phyloP scores from a whole-genome alignment of 2,113 vertebrate genomes.

The Macrotis lagotis region DNA sequence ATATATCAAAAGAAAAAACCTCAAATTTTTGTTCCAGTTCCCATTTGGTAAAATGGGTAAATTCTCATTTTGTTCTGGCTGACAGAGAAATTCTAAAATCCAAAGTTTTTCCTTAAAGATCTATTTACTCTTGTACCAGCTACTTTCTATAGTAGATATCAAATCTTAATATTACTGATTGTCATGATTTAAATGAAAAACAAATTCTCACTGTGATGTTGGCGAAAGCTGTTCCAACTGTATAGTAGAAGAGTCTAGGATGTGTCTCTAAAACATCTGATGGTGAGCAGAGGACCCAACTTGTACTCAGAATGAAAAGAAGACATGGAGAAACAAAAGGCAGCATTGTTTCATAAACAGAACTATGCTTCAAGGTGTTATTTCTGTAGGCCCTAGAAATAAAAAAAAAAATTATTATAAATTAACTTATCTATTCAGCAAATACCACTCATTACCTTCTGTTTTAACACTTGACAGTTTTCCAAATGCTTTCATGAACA shows the following conservation, averaged over 20 bases:
- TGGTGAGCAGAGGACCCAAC: constrained; percentile 91
- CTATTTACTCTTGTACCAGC: constrained; percentile 19
- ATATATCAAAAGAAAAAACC: constrained; percentile 18
- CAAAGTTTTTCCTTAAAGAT: constrained; percentile 38
- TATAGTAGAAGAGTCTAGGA: constrained; percentile 95
- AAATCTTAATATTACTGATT: constrained; percentile 19
- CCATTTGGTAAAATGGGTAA: constrained; percentile 16
- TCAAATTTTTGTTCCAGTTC: neutral
- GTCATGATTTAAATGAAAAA: constrained; percentile 11
- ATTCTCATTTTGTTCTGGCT: constrained; percentile 29
- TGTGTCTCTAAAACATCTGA: constrained; percentile 90
- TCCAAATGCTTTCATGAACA: constrained; percentile 34
- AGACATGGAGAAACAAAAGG: constrained; percentile 94
- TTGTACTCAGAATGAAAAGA: constrained; percentile 91
- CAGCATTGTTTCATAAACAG: constrained; percentile 91
- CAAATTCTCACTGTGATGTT: constrained; percentile 93
- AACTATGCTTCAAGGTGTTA: constrained; percentile 93
- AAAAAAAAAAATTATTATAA: constrained; percentile 64
- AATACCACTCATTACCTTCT: neutral
- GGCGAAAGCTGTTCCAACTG: constrained; percentile 97
- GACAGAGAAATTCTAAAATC: neutral
- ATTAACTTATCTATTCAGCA: neutral
- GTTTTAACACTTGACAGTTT: neutral
- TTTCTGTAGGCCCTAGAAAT: constrained; percentile 88
- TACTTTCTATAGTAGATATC: constrained; percentile 26